Evolutionary conservation across 2,888 invertebrate species (phyloP).

Genomic region (Carterocephalus palaemon): DNA sequence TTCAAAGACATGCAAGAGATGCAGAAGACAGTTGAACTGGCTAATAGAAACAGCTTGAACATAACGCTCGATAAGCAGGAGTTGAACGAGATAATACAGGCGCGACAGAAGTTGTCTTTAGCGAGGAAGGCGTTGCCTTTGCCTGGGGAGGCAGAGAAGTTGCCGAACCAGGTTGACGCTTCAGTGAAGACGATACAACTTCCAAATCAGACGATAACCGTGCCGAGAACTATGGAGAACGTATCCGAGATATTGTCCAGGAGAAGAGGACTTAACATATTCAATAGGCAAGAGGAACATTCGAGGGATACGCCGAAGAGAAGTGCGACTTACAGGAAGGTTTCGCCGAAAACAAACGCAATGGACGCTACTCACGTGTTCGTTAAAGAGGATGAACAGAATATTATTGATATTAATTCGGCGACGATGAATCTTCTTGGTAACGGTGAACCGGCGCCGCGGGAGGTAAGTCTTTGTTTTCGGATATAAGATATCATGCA

Average conservation of each 20-base stretch:
- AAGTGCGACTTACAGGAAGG: conserved; percentile 65
- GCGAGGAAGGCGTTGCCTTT: conserved; percentile 65
- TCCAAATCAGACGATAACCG: conserved; percentile 67
- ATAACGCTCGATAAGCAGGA: conserved; percentile 70
- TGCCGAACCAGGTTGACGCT: conserved; percentile 48
- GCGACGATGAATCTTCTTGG: conserved; percentile 66
- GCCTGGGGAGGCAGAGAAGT: conserved; percentile 49
- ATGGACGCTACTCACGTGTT: conserved; percentile 64
- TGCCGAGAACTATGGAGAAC: conserved; percentile 65
- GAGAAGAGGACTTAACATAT: conserved; percentile 56
- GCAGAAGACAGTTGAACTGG: conserved; percentile 49
- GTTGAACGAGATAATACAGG: conserved; percentile 70
- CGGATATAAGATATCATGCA: no score
- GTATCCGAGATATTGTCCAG: conserved; percentile 64
- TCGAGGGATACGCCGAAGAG: conserved; percentile 58
- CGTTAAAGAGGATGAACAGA: conserved; percentile 52
- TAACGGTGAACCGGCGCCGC: conserved; percentile 48
- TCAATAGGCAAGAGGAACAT: conserved; percentile 52
- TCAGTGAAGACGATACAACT: conserved; percentile 64
- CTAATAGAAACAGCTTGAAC: conserved; percentile 54
- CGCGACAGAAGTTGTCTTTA: conserved; percentile 65
- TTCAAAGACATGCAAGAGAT: conserved; percentile 65
- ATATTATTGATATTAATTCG: conserved; percentile 69
- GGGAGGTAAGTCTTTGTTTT: conserved; percentile 46
- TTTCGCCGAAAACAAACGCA: conserved; percentile 49